Evolutionary conservation across 2,888 invertebrate species (phyloP).

Genomic region (Scrobipalpa atriplicella): DNA sequence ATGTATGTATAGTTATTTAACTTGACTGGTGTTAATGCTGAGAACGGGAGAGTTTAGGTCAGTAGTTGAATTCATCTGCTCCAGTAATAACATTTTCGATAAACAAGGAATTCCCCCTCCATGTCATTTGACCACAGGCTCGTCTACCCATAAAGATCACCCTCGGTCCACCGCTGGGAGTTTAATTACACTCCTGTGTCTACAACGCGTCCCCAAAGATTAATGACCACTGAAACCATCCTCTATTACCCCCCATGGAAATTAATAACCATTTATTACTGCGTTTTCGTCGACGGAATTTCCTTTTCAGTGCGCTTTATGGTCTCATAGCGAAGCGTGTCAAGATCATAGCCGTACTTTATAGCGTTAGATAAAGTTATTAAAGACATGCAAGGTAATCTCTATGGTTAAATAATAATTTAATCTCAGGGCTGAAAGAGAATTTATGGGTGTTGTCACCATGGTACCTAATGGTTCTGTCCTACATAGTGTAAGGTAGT

Average conservation of each 20-base stretch:
- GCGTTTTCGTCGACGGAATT: constrained; percentile 35
- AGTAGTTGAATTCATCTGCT: background rate
- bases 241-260: constrained; percentile 36
- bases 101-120: constrained; percentile 43
- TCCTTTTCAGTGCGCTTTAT: constrained; percentile 33
- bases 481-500: constrained; percentile 24
- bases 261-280: constrained; percentile 43
- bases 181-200: constrained; percentile 70
- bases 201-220: constrained; percentile 48
- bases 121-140: constrained; percentile 51
- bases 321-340: constrained; percentile 37
- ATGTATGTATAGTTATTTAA: too few relatives aligned
- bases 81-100: constrained; percentile 29
- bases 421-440: constrained; percentile 45
- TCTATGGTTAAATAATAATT: constrained; percentile 45
- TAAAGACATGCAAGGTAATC: constrained; percentile 45
- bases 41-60: background rate
- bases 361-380: constrained; percentile 21
- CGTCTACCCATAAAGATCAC: constrained; percentile 49
- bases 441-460: constrained; percentile 32
- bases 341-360: constrained; percentile 37
- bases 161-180: constrained; percentile 51
- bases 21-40: background rate
- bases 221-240: constrained; percentile 44
- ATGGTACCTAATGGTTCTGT: constrained; percentile 17